A percentile compares a stretch with the other conserved stretches of the same genome.
These are phyloP conservation scores for Mareca penelope DNA, from an alignment of 2,797 vertebrate species.

Conservation along the genomic window DNA sequence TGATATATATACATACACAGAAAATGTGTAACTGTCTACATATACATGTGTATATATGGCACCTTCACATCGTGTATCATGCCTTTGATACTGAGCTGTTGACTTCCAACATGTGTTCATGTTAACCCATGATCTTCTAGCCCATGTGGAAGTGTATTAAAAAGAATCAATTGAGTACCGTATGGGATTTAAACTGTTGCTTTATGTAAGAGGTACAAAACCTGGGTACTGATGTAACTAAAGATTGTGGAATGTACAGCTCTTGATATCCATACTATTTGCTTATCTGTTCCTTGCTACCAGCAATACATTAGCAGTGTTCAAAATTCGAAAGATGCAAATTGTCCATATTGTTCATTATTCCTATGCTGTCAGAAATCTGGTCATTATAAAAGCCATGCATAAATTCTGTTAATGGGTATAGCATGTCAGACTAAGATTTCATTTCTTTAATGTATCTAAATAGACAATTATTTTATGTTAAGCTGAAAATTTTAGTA, in stretches of 20 bases:
- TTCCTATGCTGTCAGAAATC: not conserved
- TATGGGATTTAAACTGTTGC: not conserved
- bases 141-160: not conserved
- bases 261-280: not conserved
- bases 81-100: not conserved
- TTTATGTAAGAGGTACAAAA: not conserved
- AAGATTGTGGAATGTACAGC: not conserved
- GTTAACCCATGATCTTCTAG: not conserved
- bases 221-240: not conserved
- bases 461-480: not conserved
- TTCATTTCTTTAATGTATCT: not conserved
- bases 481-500: not conserved
- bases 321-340: not conserved
- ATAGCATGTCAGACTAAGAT: not conserved
- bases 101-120: rapidly evolving
- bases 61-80: not conserved
- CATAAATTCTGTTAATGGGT: not conserved
- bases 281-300: not conserved
- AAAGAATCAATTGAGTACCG: not conserved
- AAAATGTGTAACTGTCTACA: not conserved
- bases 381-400: not conserved
- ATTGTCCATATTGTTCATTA: not conserved
- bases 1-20: not conserved
- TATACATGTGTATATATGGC: not conserved
- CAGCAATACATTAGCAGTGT: not conserved